phyloP scores from a whole-genome alignment of 2,888 invertebrate species.

The Noctua pronuba region DNA sequence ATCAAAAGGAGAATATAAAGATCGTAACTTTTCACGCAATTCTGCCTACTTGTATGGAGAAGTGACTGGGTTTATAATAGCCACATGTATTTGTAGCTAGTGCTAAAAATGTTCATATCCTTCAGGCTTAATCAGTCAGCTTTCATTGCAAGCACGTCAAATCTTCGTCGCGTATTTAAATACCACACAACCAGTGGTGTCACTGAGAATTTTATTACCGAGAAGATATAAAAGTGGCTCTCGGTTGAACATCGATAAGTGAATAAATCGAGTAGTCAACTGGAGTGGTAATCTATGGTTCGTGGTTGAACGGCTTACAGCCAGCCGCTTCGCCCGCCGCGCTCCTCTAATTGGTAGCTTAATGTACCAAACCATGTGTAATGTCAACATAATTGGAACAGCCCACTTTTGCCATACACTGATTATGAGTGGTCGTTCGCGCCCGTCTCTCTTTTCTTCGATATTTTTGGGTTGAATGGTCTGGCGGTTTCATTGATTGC shows the following conservation, averaged over 20 bases:
- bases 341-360: constrained; percentile 65
- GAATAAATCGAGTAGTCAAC: constrained; percentile 71
- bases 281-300: constrained; percentile 69
- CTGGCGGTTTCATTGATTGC: constrained; percentile 20
- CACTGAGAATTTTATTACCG: constrained; percentile 26
- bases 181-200: constrained; percentile 11
- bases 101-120: neutral
- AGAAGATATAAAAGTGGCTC: constrained; percentile 51
- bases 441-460: constrained; percentile 28
- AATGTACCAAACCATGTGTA: constrained; percentile 73
- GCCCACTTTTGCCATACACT: constrained; percentile 64
- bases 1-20: neutral
- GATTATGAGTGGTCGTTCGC: constrained; percentile 54
- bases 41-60: neutral
- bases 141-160: neutral
- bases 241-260: constrained; percentile 54
- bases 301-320: constrained; percentile 64
- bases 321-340: constrained; percentile 27
- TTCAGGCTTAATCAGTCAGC: neutral
- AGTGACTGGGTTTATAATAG: neutral
- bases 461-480: constrained; percentile 21
- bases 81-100: neutral
- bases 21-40: neutral
- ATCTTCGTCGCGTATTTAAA: constrained; percentile 9
- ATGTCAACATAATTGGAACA: constrained; percentile 68